A percentile compares a stretch with the other conserved stretches of the same genome.
Conservation (phyloP, 2,888 invertebrate genomes). For the Agrotis segetum region DNA sequence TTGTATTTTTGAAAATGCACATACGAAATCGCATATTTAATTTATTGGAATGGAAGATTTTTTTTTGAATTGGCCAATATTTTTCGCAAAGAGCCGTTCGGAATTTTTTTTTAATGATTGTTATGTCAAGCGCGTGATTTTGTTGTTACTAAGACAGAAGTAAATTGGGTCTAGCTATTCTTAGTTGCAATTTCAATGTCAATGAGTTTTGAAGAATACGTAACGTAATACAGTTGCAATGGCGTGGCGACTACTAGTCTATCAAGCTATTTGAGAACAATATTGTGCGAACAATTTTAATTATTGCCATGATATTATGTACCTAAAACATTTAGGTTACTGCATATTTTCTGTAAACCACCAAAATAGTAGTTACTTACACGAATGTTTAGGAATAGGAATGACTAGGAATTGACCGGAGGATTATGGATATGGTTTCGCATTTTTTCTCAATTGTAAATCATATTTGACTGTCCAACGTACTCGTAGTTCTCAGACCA, state of each 20-base stretch:
- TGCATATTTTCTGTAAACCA: too few relatives aligned
- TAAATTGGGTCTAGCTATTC: constrained; percentile 41
- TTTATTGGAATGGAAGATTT: background rate
- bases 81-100: background rate
- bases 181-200: constrained; percentile 52
- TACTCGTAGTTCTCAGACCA: too few relatives aligned
- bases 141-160: constrained; percentile 32
- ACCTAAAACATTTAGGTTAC: too few relatives aligned
- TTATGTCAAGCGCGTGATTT: constrained; percentile 1
- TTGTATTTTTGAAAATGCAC: constrained; percentile 6
- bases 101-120: background rate
- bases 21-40: background rate
- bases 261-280: background rate
- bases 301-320: background rate
- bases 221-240: constrained; percentile 3
- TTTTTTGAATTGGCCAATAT: background rate
- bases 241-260: background rate
- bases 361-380: too few relatives aligned
- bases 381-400: too few relatives aligned
- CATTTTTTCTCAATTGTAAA: too few relatives aligned
- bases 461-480: too few relatives aligned
- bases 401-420: too few relatives aligned
- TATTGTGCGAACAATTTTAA: background rate
- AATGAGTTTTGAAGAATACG: constrained; percentile 22
- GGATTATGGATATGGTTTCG: too few relatives aligned